These are phyloP conservation scores for Melanotaenia parkinsoni DNA, from an alignment of 2,797 vertebrate genomes.

Conservation along the genomic window DNA sequence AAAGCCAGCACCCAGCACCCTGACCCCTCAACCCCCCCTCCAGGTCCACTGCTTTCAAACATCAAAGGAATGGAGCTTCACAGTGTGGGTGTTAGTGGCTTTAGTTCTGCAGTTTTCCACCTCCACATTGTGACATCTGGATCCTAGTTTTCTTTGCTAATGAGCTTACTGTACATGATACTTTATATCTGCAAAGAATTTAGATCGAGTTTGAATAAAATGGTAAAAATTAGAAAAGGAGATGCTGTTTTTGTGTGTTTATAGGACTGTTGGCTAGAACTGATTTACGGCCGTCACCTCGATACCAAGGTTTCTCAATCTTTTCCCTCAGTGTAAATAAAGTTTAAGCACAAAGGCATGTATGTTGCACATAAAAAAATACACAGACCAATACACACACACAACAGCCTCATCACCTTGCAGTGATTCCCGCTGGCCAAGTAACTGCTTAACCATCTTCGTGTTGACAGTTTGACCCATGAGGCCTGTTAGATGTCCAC, in stretches of 20 bases:
- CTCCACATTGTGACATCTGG: constrained; percentile 14
- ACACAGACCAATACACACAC: constrained; percentile 6
- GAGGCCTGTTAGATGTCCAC: constrained; percentile 69
- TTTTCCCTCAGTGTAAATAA: constrained; percentile 14
- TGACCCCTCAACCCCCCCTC: constrained; percentile 7
- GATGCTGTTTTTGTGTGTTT: not conserved
- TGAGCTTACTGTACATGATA: not conserved
- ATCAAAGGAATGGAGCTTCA: not conserved
- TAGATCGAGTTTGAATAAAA: not conserved
- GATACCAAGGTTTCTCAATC: not conserved
- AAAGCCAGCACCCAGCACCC: constrained; percentile 11
- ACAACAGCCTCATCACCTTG: constrained; percentile 61
- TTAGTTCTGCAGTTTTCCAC: constrained; percentile 3
- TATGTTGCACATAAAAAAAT: not conserved
- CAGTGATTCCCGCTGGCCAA: constrained; percentile 74
- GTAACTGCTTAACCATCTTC: constrained; percentile 75
- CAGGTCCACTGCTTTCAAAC: not conserved
- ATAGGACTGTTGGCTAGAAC: not conserved
- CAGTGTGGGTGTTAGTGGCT: constrained; percentile 1
- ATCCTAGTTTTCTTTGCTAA: constrained; percentile 5
- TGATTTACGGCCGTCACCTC: not conserved
- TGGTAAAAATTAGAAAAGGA: not conserved
- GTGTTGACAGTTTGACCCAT: constrained; percentile 77
- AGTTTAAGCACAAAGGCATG: constrained; percentile 1
- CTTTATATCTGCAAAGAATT: not conserved